phyloP scores from a whole-genome alignment of 2,113 vertebrate genomes.

The Struthio camelus region DNA sequence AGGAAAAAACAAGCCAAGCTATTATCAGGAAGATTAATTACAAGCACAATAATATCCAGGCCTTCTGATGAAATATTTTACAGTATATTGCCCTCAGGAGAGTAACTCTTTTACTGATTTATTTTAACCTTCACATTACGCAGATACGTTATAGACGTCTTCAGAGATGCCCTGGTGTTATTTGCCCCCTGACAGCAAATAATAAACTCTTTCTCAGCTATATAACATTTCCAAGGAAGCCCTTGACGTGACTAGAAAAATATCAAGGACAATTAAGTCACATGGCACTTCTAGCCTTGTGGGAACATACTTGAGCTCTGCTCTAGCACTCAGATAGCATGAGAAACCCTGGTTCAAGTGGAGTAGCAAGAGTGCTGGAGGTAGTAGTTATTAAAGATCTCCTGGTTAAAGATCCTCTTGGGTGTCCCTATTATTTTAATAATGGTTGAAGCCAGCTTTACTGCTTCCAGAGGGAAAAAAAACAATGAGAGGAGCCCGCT shows the following conservation, averaged over 20 bases:
- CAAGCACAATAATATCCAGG: slow-evolving; percentile 52
- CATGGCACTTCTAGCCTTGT: neutral
- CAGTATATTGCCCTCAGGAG: slow-evolving; percentile 56
- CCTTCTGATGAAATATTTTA: slow-evolving; percentile 68
- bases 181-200: slow-evolving; percentile 51
- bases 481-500: neutral
- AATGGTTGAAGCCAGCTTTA: slow-evolving; percentile 14
- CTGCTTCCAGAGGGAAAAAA: neutral
- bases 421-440: slow-evolving; percentile 47
- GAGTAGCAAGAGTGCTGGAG: slow-evolving; percentile 40
- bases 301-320: neutral
- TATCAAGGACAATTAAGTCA: slow-evolving; percentile 43
- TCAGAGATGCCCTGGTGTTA: slow-evolving; percentile 50
- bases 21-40: slow-evolving; percentile 66
- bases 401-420: slow-evolving; percentile 20
- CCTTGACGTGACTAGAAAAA: slow-evolving; percentile 19
- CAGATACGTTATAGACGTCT: slow-evolving; percentile 26
- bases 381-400: slow-evolving; percentile 54
- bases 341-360: slow-evolving; percentile 25
- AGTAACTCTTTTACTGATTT: slow-evolving; percentile 58
- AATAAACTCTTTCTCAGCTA: slow-evolving; percentile 57
- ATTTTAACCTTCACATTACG: slow-evolving; percentile 57
- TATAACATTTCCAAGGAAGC: slow-evolving; percentile 51
- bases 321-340: slow-evolving; percentile 12
- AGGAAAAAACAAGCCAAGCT: neutral